These are phyloP conservation scores for Antheraea yamamai DNA, from an alignment of 2,888 invertebrate species.

Conservation along the genomic window DNA sequence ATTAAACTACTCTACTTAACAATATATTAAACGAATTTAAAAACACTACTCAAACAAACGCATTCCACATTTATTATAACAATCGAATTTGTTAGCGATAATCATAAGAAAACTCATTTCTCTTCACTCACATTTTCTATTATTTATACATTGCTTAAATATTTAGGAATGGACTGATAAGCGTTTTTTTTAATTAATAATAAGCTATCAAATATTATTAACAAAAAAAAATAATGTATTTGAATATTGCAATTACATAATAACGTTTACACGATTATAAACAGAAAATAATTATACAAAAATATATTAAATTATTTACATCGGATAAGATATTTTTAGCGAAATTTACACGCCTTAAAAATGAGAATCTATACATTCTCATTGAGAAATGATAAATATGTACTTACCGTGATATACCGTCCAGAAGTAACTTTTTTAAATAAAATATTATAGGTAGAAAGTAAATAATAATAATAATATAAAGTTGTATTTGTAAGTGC, in stretches of 20 bases:
- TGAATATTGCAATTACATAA: not conserved
- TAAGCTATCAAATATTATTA: not conserved
- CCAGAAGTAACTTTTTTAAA: not conserved
- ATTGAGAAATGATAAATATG: not conserved
- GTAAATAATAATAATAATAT: not conserved
- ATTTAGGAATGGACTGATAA: not conserved
- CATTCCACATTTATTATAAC: not conserved
- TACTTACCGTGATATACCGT: conserved; percentile 7
- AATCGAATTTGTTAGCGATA: not conserved
- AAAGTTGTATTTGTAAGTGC: not conserved
- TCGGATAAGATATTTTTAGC: not conserved
- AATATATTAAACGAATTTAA: conserved; percentile 1
- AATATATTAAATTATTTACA: conserved; percentile 7
- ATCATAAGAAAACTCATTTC: not conserved
- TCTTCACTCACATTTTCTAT: not conserved
- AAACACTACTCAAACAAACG: not conserved
- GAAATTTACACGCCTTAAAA: not conserved
- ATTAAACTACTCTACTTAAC: not conserved
- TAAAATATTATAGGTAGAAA: not conserved
- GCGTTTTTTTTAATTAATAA: not conserved
- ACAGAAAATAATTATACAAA: not conserved
- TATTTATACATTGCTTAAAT: not conserved
- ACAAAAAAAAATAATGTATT: not conserved
- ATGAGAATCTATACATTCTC: conserved; percentile 8
- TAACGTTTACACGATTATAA: not conserved